Evolutionary conservation across 2,113 vertebrate species (phyloP).

Genomic region (Athene cunicularia): DNA sequence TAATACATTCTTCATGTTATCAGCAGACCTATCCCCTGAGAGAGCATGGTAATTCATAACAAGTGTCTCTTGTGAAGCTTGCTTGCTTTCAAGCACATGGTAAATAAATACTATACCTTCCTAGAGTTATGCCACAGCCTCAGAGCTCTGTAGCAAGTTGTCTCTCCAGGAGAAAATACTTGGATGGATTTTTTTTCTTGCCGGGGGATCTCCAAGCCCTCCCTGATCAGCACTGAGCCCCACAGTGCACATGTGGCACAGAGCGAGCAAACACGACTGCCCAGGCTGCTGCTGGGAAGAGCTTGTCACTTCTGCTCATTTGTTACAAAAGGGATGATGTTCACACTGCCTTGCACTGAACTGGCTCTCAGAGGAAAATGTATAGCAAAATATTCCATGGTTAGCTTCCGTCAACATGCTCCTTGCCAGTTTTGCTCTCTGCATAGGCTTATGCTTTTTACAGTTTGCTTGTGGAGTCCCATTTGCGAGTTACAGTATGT

Average conservation of each 20-base stretch:
- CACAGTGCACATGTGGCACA: fast-evolving
- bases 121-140: neutral
- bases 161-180: neutral
- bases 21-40: constrained; percentile 33
- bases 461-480: neutral
- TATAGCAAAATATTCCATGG: neutral
- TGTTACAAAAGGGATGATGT: neutral
- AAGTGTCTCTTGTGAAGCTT: constrained; percentile 23
- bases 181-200: neutral
- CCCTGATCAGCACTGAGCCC: neutral
- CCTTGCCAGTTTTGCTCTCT: neutral
- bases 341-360: neutral
- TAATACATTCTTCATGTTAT: constrained; percentile 37
- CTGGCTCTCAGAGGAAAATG: neutral
- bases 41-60: constrained; percentile 18
- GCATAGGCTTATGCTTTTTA: neutral
- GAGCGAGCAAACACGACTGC: neutral
- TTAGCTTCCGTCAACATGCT: neutral
- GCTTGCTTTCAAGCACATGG: neutral
- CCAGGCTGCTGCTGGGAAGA: neutral
- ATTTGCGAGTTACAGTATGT: neutral
- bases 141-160: neutral
- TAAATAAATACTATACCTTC: neutral
- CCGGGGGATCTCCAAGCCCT: neutral
- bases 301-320: neutral